These are phyloP conservation scores for Drosophila borborema DNA, from an alignment of 2,888 invertebrate genomes.

Conservation along the genomic window DNA sequence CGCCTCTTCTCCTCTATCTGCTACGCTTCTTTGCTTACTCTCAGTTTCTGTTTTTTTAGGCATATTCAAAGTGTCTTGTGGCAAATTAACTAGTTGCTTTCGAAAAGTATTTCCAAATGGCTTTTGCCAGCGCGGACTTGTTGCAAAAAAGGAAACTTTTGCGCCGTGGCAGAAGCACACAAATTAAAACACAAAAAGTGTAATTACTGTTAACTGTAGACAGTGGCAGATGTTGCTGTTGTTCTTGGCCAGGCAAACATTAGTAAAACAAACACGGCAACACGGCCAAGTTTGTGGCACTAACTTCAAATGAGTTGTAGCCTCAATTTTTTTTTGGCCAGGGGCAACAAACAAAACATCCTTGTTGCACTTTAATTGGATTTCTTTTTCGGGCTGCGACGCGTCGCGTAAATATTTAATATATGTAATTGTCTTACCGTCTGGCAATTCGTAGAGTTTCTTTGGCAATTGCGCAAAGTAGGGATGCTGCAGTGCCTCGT, in stretches of 20 bases:
- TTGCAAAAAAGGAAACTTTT: conserved; percentile 49
- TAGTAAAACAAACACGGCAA: conserved; percentile 40
- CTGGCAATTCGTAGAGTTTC: conserved; percentile 95
- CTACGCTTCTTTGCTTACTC: not conserved
- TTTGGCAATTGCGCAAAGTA: conserved; percentile 97
- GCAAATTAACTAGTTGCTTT: conserved; percentile 29
- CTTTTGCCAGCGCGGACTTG: conserved; percentile 41
- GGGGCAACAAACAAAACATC: conserved; percentile 35
- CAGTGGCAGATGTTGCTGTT: not conserved
- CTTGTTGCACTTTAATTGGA: conserved; percentile 61
- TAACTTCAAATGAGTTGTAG: conserved; percentile 70
- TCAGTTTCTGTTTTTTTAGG: not conserved
- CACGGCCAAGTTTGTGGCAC: conserved; percentile 50
- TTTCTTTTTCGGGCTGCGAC: conserved; percentile 42
- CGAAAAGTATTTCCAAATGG: conserved; percentile 1
- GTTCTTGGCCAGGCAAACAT: conserved; percentile 42
- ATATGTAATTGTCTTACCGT: conserved; percentile 89
- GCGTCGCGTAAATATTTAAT: conserved; percentile 62
- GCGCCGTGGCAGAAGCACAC: conserved; percentile 31
- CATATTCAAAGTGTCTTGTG: conserved; percentile 9
- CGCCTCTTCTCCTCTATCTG: not conserved
- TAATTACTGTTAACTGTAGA: conserved; percentile 65
- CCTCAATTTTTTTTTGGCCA: not conserved
- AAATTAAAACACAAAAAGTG: conserved; percentile 64
- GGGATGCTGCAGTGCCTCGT: conserved; percentile 93